A percentile compares a stretch with the other conserved stretches of the same genome.
phyloP scores from a whole-genome alignment of 1,140 invertebrate genomes.

The Venturia canescens region DNA sequence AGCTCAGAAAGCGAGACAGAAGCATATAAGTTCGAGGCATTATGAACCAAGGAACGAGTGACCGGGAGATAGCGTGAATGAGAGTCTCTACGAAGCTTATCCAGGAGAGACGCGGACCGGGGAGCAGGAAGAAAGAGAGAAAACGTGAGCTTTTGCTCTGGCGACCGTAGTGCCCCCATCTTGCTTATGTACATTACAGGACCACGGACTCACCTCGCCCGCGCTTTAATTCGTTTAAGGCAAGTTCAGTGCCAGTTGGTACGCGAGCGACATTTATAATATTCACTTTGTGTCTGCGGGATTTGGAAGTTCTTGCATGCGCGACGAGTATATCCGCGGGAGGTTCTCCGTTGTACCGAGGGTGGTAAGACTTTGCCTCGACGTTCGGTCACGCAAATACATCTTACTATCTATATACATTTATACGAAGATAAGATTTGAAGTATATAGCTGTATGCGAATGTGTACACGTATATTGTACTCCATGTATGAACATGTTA shows the following conservation, averaged over 20 bases:
- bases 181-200: slow-evolving; percentile 14
- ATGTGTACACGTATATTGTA: too few relatives aligned
- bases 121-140: neutral
- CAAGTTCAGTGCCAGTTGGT: slow-evolving; percentile 57
- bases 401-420: slow-evolving; percentile 38
- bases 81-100: neutral
- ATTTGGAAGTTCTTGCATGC: slow-evolving; percentile 59
- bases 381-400: slow-evolving; percentile 40
- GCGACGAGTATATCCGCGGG: slow-evolving; percentile 54
- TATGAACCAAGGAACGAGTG: neutral
- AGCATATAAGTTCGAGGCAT: neutral
- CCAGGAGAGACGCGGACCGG: neutral
- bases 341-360: slow-evolving; percentile 16
- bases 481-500: neutral
- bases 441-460: too few relatives aligned
- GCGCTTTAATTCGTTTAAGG: slow-evolving; percentile 58
- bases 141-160: neutral
- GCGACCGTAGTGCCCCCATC: slow-evolving; percentile 35
- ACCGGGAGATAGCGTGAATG: neutral
- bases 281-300: slow-evolving; percentile 59
- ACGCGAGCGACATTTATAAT: slow-evolving; percentile 63
- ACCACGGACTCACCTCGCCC: slow-evolving; percentile 35
- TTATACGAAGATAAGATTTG: too few relatives aligned
- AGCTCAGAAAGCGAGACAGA: neutral
- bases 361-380: slow-evolving; percentile 46